Evolutionary conservation across 2,888 invertebrate genomes (phyloP).

Genomic region (Oscheius sp.): DNA sequence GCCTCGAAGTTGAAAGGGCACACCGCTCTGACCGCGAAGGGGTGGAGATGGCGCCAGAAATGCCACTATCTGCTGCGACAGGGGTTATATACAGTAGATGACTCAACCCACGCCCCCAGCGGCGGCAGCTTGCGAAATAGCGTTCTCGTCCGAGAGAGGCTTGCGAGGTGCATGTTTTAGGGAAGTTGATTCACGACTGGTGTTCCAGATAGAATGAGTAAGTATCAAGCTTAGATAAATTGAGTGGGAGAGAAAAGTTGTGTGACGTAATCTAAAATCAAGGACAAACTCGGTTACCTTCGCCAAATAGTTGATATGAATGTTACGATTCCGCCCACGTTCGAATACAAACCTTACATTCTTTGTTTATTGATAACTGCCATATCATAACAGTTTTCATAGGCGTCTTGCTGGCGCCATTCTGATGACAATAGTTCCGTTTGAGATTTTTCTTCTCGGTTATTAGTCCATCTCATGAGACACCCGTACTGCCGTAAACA

Average conservation of each 20-base stretch:
- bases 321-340: not conserved
- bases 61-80: constrained; percentile 30
- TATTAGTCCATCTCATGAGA: too few relatives aligned
- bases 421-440: not conserved
- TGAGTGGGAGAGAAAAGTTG: not conserved
- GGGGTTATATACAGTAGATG: constrained; percentile 30
- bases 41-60: constrained; percentile 12
- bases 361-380: constrained; percentile 6
- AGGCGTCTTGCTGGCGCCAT: constrained; percentile 15
- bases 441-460: not conserved
- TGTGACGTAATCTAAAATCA: not conserved
- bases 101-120: constrained; percentile 31
- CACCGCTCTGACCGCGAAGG: too few relatives aligned
- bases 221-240: not conserved
- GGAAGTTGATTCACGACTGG: constrained; percentile 18
- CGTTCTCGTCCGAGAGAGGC: constrained; percentile 14
- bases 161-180: constrained; percentile 18
- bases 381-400: constrained; percentile 20
- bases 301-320: not conserved
- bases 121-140: constrained; percentile 29
- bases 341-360: not conserved
- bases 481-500: too few relatives aligned
- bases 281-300: constrained; percentile 4
- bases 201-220: constrained; percentile 19
- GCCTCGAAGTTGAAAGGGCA: too few relatives aligned